Conservation (phyloP, 2,113 vertebrate genomes). For the Alexandromys fortis region DNA sequence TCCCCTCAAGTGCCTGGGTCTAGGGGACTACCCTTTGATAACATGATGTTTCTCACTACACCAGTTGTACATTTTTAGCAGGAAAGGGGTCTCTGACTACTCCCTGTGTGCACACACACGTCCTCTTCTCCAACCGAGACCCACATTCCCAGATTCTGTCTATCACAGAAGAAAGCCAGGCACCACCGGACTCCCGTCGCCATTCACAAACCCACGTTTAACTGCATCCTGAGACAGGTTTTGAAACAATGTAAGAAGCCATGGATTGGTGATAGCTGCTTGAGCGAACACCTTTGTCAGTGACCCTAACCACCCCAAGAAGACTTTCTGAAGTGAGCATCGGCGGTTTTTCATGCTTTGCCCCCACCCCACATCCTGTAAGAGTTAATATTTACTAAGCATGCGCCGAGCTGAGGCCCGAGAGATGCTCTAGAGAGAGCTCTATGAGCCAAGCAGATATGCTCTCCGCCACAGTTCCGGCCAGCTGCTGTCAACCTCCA, state of each 20-base stretch:
- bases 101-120: not conserved
- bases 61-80: not conserved
- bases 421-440: not conserved
- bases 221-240: conserved; percentile 64
- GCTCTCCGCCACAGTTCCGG: not conserved
- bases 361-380: not conserved
- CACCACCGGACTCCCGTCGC: conserved; percentile 18
- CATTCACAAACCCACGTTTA: conserved; percentile 54
- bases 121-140: not conserved
- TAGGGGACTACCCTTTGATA: conserved; percentile 19
- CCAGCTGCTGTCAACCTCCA: not conserved
- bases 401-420: not conserved
- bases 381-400: not conserved
- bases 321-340: conserved; percentile 1
- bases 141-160: not conserved
- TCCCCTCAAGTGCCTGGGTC: conserved; percentile 6
- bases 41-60: not conserved
- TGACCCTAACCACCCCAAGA: not conserved
- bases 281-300: conserved; percentile 37
- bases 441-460: not conserved
- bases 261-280: conserved; percentile 40
- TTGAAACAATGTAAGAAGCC: conserved; percentile 51
- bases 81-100: not conserved
- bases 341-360: not conserved
- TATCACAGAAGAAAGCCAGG: conserved; percentile 23